Evolutionary conservation across 2,888 invertebrate genomes (phyloP).

Genomic region (Chrysopilus asiliformis): DNA sequence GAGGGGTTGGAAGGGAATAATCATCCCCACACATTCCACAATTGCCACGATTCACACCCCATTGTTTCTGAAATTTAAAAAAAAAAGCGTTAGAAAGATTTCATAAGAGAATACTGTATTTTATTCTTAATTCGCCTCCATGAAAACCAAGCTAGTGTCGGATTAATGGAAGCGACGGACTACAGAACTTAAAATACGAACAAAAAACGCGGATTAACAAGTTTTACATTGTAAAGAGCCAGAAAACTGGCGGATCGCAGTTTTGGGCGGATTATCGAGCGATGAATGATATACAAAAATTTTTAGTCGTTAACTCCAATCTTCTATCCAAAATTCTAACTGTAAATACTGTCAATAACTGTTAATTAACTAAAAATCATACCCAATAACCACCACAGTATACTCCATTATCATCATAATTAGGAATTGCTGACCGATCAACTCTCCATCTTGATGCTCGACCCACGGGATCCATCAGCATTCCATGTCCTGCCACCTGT

Average conservation of each 20-base stretch:
- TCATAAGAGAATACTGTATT: too few relatives aligned
- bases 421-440: slow-evolving; percentile 34
- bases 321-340: too few relatives aligned
- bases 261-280: too few relatives aligned
- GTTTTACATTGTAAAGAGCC: too few relatives aligned
- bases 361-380: slow-evolving; percentile 17
- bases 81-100: neutral
- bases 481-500: slow-evolving; percentile 39
- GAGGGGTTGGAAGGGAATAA: slow-evolving; percentile 33
- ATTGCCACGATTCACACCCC: slow-evolving; percentile 32
- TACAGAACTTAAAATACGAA: neutral
- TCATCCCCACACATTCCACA: slow-evolving; percentile 46
- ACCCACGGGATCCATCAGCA: slow-evolving; percentile 40
- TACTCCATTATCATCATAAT: slow-evolving; percentile 41
- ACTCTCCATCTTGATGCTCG: slow-evolving; percentile 42
- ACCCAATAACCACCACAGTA: slow-evolving; percentile 42
- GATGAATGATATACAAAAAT: too few relatives aligned
- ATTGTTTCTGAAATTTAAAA: slow-evolving; percentile 31
- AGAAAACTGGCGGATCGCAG: too few relatives aligned
- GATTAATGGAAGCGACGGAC: too few relatives aligned
- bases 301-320: too few relatives aligned
- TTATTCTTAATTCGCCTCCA: too few relatives aligned
- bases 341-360: too few relatives aligned
- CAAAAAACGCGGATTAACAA: neutral
- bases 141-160: too few relatives aligned